Percentiles rank a stretch among this genome's conserved stretches.
Conservation (phyloP, 2,888 invertebrate species). For the Epsilonema sp. region DNA sequence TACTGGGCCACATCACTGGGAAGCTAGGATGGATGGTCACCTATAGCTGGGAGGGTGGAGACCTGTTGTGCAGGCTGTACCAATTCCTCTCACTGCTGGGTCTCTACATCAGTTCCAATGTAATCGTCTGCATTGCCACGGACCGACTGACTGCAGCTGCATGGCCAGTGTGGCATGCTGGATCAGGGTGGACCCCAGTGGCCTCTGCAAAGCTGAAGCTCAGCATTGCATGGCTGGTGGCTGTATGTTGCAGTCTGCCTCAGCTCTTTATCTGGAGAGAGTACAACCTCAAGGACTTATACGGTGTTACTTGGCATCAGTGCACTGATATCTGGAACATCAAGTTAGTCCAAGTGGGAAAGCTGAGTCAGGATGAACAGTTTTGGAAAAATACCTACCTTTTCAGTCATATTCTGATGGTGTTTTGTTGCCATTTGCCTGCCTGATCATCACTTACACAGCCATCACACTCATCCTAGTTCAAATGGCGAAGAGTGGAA, state of each 20-base stretch:
- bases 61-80: conserved; percentile 8
- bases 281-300: conserved; percentile 13
- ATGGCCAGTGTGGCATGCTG: no score
- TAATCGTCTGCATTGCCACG: conserved; percentile 23
- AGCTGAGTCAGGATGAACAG: no score
- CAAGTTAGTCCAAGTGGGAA: no score
- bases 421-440: no score
- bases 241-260: conserved; percentile 16
- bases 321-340: conserved; percentile 22
- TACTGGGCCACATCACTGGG: not conserved
- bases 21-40: not conserved
- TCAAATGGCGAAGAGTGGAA: no score
- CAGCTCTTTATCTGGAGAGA: conserved; percentile 19
- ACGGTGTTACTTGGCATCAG: conserved; percentile 15
- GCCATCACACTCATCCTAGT: no score
- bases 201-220: conserved; percentile 9
- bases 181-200: no score
- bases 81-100: conserved; percentile 22
- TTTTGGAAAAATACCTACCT: no score
- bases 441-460: no score
- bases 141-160: conserved; percentile 12
- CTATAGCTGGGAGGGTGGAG: not conserved
- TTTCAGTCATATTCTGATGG: no score
- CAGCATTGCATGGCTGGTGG: conserved; percentile 16
- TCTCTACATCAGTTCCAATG: conserved; percentile 23